Evolutionary conservation across 2,888 invertebrate genomes (phyloP), one percentile per base, ranked within the genome.

Genomic region (Pycnomerus fuliginosus): DNA sequence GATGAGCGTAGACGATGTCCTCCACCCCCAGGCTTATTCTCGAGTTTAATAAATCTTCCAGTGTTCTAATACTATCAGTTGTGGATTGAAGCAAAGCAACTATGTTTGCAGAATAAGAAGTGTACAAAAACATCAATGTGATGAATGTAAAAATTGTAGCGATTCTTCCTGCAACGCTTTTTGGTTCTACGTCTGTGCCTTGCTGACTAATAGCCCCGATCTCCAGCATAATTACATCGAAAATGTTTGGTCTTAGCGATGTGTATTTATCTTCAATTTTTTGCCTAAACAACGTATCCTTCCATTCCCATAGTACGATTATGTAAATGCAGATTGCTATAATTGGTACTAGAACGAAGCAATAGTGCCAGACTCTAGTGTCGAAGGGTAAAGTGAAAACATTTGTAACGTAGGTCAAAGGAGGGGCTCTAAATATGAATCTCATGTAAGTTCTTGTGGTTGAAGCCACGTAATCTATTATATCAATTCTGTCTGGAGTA

Each of bases 381-480:
- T 78, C 75, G 65, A 86, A 85, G 0, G 85, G 84, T 1, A 84
- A 64, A 0, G 77, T 71, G 66, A 83, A 85, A 55, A 86, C 80
- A 54, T 85, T 86, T 31, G 78, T 76, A 2, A 84, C 75, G 38
- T 79, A 76, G 0, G 85, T 80, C 0, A 84, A 72, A 0, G 84
- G 79, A 0, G 85, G 85, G 47, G 81, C 80, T 0, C 82, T 75
- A 68, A 85, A 85, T 13, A 85, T 74, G 57, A 85, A 82, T 85
- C 85, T 73, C 1, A 79, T 75, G 0, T 71, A 71, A 0, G 80
- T 78, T 5, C 74, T 70, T 0, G 78, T 77, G 0, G 79, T 77
- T 71, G 78, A 74, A 2, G 78, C 76, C 4, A 80, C 72, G 61
- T 78, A 80, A 53, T 80, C 80, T 0, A 80, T 66, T 0, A 69